phyloP scores from a whole-genome alignment of 2,797 vertebrate genomes.

The Potorous gilbertii region DNA sequence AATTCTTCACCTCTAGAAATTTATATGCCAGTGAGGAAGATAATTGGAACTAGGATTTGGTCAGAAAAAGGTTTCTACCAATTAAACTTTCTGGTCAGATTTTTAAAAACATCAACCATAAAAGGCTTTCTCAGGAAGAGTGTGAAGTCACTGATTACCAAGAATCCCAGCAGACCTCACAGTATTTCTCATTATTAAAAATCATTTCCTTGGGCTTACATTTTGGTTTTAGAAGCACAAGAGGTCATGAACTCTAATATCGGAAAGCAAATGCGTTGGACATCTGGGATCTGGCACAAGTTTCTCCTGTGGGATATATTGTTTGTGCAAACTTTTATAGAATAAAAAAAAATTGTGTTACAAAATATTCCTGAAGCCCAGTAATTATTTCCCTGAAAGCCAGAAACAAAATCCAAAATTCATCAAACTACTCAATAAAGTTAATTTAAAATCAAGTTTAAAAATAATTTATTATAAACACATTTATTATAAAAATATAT shows the following conservation, averaged over 20 bases:
- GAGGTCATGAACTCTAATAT: conserved; percentile 82
- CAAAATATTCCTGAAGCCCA: conserved; percentile 82
- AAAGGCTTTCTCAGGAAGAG: conserved; percentile 73
- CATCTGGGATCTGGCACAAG: conserved; percentile 83
- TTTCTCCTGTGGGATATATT: conserved; percentile 81
- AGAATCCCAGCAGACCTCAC: conserved; percentile 71
- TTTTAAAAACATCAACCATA: conserved; percentile 53
- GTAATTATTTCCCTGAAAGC: conserved; percentile 79
- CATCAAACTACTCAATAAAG: conserved; percentile 65
- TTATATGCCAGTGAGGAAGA: too few species aligned
- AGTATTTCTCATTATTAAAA: conserved; percentile 78
- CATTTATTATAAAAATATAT: background rate
- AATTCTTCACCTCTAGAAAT: too few species aligned
- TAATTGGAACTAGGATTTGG: conserved; percentile 43
- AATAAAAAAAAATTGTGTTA: conserved; percentile 82
- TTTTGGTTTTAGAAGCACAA: conserved; percentile 80
- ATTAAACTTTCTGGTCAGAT: conserved; percentile 50
- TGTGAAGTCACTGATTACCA: conserved; percentile 60
- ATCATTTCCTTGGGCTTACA: conserved; percentile 81
- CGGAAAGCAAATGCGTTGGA: conserved; percentile 83
- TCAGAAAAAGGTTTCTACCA: conserved; percentile 65
- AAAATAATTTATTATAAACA: conserved; percentile 52
- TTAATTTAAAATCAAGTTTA: conserved; percentile 67
- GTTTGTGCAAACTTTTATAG: conserved; percentile 83
- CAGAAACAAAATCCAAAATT: conserved; percentile 74